These are phyloP conservation scores for Garra rufa DNA, from an alignment of 2,113 vertebrate genomes.

Conservation along the genomic window DNA sequence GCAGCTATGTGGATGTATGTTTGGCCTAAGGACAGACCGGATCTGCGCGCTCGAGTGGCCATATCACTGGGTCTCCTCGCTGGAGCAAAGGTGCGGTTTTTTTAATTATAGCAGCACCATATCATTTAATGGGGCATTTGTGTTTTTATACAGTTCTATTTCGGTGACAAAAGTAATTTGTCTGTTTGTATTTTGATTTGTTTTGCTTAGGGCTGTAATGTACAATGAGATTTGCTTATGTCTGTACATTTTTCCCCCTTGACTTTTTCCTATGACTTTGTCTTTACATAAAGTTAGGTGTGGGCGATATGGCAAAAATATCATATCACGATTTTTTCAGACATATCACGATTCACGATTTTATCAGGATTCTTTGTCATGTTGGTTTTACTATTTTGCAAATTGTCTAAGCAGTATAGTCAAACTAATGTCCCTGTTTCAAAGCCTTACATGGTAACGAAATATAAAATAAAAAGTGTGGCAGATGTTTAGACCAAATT, in stretches of 20 bases:
- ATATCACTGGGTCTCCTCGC: conserved; percentile 89
- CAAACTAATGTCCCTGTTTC: too few species aligned
- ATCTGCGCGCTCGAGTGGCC: conserved; percentile 89
- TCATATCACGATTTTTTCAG: too few species aligned
- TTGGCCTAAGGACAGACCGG: conserved; percentile 94
- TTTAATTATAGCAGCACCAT: not conserved
- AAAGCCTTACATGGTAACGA: too few species aligned
- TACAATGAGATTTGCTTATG: too few species aligned
- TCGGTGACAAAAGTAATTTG: not conserved
- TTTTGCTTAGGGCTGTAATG: not conserved
- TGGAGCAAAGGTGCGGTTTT: conserved; percentile 87
- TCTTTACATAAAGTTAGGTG: not conserved
- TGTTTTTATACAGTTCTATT: not conserved
- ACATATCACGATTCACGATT: too few species aligned
- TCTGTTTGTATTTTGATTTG: not conserved
- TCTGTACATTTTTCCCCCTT: too few species aligned
- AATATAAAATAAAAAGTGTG: too few species aligned
- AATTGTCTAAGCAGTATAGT: too few species aligned
- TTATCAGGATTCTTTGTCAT: too few species aligned
- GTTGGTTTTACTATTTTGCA: too few species aligned
- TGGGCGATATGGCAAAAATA: too few species aligned
- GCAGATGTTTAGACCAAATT: too few species aligned
- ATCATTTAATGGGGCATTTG: not conserved
- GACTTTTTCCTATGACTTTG: not conserved
- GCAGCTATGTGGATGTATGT: conserved; percentile 92